Evolutionary conservation across 2,797 vertebrate genomes (phyloP).

Genomic region (Chiloscyllium punctatum): DNA sequence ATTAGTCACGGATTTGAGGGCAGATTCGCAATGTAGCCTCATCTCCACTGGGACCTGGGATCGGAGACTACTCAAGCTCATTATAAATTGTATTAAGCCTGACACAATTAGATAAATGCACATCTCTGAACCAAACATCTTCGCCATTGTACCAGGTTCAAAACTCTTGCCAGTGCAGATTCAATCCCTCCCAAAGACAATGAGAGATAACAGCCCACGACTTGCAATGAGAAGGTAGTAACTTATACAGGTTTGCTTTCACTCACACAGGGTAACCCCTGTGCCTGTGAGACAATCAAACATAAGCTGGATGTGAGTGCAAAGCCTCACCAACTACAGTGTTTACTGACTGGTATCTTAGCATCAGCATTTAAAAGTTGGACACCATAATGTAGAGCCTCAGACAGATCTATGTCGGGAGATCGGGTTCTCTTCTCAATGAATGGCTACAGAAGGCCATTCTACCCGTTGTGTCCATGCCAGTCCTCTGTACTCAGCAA

Average conservation of each 20-base stretch:
- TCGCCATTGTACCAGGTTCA: background rate
- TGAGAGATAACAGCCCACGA: background rate
- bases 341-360: background rate
- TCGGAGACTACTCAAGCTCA: background rate
- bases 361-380: background rate
- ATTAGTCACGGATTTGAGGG: constrained; percentile 17
- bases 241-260: background rate
- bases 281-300: background rate
- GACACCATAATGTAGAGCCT: too few relatives aligned
- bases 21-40: background rate
- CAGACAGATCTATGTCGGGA: background rate
- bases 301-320: background rate
- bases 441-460: too few relatives aligned
- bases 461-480: too few relatives aligned
- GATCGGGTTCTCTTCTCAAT: background rate
- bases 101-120: constrained; percentile 30
- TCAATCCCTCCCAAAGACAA: background rate
- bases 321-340: background rate
- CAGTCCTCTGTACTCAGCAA: too few relatives aligned
- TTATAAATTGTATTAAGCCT: constrained; percentile 11
- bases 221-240: background rate
- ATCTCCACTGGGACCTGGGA: background rate
- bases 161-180: background rate
- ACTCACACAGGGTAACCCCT: background rate
- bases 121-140: background rate